Conservation (phyloP, 2,113 vertebrate species). For the Corynorhinus townsendii region DNA sequence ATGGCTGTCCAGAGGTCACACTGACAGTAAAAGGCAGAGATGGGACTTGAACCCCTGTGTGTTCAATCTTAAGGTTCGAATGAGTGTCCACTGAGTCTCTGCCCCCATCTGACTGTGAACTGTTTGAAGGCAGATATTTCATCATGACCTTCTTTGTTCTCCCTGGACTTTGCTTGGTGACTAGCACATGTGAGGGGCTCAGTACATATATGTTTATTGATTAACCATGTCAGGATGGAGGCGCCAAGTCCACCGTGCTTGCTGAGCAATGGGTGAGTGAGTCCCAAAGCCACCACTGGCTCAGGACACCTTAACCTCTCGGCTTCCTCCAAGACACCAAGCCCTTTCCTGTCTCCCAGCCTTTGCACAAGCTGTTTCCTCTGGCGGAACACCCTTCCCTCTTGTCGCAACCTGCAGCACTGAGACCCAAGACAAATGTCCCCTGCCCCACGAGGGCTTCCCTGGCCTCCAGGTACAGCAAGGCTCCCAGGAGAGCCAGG, state of each 20-base stretch:
- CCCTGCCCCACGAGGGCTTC: neutral
- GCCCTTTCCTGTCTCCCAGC: neutral
- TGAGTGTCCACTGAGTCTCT: no score
- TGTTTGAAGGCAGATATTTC: neutral
- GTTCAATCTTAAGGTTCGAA: neutral
- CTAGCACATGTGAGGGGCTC: neutral
- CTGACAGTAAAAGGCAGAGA: neutral
- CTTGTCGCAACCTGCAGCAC: neutral
- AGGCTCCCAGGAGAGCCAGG: neutral
- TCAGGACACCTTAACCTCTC: neutral
- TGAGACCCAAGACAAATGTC: neutral
- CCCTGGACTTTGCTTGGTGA: neutral
- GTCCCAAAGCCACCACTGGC: neutral
- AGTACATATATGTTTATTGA: neutral
- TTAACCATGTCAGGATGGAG: neutral
- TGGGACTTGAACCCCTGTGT: neutral
- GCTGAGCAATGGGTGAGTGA: neutral
- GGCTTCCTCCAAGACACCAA: neutral
- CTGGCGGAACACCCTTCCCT: neutral
- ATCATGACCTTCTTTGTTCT: neutral
- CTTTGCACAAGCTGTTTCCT: neutral
- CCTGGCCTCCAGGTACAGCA: neutral
- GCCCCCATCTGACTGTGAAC: neutral
- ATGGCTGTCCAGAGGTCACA: neutral
- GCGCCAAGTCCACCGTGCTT: fast-evolving